Conservation (phyloP, 2,888 invertebrate genomes). For the Lochmaea capreae region DNA sequence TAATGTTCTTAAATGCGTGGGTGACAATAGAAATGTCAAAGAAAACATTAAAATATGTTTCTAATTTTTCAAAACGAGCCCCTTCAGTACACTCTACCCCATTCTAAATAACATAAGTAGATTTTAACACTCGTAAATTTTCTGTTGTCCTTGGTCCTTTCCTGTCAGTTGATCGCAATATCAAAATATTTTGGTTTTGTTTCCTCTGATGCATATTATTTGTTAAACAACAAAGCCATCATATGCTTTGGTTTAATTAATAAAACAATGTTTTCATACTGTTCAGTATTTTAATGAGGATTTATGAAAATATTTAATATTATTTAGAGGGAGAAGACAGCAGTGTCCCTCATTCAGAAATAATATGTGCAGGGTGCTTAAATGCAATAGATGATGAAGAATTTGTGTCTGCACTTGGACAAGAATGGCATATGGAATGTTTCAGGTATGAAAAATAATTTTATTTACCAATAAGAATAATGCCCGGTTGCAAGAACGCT, state of each 20-base stretch:
- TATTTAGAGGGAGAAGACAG: slow-evolving; percentile 38
- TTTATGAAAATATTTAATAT: neutral
- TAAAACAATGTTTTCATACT: no score
- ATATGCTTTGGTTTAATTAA: neutral
- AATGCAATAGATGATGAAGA: slow-evolving; percentile 81
- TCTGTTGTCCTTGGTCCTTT: slow-evolving; percentile 15
- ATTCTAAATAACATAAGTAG: neutral
- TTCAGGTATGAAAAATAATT: slow-evolving; percentile 72
- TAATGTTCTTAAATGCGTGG: slow-evolving; percentile 28
- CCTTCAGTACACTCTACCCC: neutral
- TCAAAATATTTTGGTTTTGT: slow-evolving; percentile 18
- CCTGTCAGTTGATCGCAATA: slow-evolving; percentile 7
- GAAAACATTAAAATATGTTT: slow-evolving; percentile 29
- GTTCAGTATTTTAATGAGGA: no score
- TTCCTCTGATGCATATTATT: slow-evolving; percentile 6
- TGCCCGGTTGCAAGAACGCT: no score
- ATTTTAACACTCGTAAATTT: slow-evolving; percentile 8
- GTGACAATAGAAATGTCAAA: slow-evolving; percentile 30
- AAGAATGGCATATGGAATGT: slow-evolving; percentile 91
- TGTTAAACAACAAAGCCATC: slow-evolving; percentile 4
- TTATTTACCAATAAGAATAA: slow-evolving; percentile 1
- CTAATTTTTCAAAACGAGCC: slow-evolving; percentile 15
- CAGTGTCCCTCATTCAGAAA: slow-evolving; percentile 38
- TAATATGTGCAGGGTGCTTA: slow-evolving; percentile 78
- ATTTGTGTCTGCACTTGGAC: slow-evolving; percentile 82